Percentiles rank a stretch among this genome's conserved stretches.
Evolutionary conservation across 2,888 invertebrate species (phyloP).

Genomic region (Slavum lentiscoides): DNA sequence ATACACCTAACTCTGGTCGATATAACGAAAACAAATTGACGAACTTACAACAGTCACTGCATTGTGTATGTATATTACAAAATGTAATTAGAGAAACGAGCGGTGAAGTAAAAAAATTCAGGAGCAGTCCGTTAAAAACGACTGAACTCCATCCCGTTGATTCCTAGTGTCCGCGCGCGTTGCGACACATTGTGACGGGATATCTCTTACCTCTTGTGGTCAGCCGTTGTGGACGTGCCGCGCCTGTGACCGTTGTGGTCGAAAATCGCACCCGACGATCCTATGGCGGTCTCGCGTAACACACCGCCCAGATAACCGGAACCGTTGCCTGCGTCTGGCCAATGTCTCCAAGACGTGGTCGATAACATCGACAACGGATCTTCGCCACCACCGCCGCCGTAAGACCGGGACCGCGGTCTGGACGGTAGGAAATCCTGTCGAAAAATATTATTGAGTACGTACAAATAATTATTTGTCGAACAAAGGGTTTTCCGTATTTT

Average conservation of each 20-base stretch:
- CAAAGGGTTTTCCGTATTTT: too few relatives aligned
- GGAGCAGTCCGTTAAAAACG: too few relatives aligned
- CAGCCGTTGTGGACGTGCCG: neutral
- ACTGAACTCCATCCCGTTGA: too few relatives aligned
- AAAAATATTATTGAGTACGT: neutral
- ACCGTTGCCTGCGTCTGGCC: conserved; percentile 56
- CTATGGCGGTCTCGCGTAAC: conserved; percentile 60
- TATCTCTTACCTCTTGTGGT: conserved; percentile 38
- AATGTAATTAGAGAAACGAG: too few relatives aligned
- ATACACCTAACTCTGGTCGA: too few relatives aligned
- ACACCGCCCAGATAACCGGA: conserved; percentile 60
- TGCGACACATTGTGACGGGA: too few relatives aligned
- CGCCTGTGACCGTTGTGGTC: conserved; percentile 56
- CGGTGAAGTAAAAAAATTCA: too few relatives aligned
- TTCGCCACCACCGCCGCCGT: conserved; percentile 15
- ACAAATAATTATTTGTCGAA: too few relatives aligned
- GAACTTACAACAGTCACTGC: too few relatives aligned
- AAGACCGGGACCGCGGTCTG: conserved; percentile 40
- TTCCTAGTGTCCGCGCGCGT: too few relatives aligned
- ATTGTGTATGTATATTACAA: too few relatives aligned
- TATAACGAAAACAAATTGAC: too few relatives aligned
- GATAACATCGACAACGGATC: conserved; percentile 16
- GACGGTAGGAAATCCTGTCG: conserved; percentile 29
- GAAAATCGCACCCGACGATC: conserved; percentile 58
- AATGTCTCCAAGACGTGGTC: conserved; percentile 39